Base-by-base conservation (phyloP, 1,140 invertebrate species). In the Pantala flavescens region DNA sequence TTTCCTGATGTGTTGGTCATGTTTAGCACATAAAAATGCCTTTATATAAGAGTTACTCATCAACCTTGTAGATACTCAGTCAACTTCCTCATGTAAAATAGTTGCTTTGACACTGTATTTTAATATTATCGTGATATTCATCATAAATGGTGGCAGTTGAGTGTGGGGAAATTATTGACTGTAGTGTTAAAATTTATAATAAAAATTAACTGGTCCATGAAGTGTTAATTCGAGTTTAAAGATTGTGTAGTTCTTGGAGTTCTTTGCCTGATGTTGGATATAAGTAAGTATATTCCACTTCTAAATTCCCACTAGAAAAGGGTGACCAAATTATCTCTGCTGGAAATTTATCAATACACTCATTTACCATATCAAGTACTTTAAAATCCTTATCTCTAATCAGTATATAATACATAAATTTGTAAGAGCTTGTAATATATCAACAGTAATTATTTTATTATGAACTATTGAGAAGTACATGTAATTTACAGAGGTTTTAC, bases 41-140 rank as follows among this genome's bases (percentile, higher is more conserved):
- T 72, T 72, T 72, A 72, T 42, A 72, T 72, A 72, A 72, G n/a
- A 63, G 71, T 72, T 72, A 72, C 71, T 72, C 24, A 72, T 72
- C 71, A 72, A 72, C 71, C 71, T 72, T 72, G 71, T 72, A 72
- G 71, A 72, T 72, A 72, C 71, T 19, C 49, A 72, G 71, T 72
- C 24, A 24, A 72, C 23, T 72, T 42, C 24, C 24, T 42, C 42
- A 36, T 28, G 24, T 36, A 72, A 42, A 72, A 36, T 36, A 42
- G 24, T 72, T 72, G 71, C 71, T 72, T 72, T 72, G 42, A 72
- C 24, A 42, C 71, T 72, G 71, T 72, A 72, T 72, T 72, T 72
- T 72, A 72, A 72, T 72, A 72, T 72, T 72, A 72, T 72, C 71
- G 24, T 72, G 71, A 72, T 72, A 72, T 28, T 72, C 71, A 72